Evolutionary conservation across 2,113 vertebrate genomes (phyloP).

Genomic region (Psephotus haematonotus): DNA sequence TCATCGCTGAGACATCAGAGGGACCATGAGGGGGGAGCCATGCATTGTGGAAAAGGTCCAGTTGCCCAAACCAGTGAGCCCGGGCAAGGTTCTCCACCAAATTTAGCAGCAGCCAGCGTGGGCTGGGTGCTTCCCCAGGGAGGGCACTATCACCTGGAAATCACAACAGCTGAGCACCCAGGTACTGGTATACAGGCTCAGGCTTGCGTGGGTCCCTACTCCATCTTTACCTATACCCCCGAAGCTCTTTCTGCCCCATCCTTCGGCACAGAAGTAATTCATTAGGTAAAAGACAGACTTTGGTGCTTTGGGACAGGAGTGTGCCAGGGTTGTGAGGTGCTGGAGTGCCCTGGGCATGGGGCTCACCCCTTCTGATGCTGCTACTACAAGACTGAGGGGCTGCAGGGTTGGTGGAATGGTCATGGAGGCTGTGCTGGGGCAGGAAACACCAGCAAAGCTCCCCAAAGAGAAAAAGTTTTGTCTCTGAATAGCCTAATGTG

Average conservation of each 20-base stretch:
- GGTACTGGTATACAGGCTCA: neutral
- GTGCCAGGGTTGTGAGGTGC: neutral
- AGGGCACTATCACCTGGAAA: neutral
- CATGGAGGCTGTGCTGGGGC: neutral
- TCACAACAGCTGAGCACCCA: neutral
- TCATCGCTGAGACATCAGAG: neutral
- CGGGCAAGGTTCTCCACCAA: accelerated
- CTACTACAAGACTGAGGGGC: neutral
- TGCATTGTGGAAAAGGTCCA: neutral
- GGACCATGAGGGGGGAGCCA: neutral
- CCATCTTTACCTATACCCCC: neutral
- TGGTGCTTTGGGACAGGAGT: neutral
- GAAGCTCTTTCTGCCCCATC: neutral
- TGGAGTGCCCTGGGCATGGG: neutral
- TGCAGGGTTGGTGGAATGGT: neutral
- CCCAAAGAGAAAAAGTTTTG: neutral
- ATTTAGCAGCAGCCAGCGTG: neutral
- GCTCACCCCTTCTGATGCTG: neutral
- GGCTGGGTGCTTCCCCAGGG: neutral
- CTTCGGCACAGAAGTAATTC: neutral
- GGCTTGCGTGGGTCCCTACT: neutral
- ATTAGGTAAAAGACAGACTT: accelerated
- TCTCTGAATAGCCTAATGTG: neutral
- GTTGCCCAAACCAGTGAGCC: neutral
- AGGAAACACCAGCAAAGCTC: neutral